Evolutionary conservation across 1,140 invertebrate species (phyloP).

Genomic region (Caenorhabditis latens): DNA sequence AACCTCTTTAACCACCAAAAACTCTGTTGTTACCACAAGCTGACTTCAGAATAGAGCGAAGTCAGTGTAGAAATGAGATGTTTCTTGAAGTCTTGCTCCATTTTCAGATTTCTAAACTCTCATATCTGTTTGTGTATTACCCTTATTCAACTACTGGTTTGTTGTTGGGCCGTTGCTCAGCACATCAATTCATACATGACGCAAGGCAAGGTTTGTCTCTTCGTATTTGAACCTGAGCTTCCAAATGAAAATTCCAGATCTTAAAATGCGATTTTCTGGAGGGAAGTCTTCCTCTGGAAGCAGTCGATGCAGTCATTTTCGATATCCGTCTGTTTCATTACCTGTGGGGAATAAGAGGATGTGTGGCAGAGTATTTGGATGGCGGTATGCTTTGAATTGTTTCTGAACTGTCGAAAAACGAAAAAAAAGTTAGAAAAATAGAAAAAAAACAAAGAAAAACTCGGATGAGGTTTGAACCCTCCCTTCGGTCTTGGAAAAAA

Average conservation of each 20-base stretch:
- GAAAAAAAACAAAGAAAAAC: not conserved
- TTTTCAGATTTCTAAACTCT: constrained; percentile 70
- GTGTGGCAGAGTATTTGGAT: constrained; percentile 76
- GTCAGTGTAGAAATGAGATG: too few relatives aligned
- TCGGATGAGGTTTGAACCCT: not conserved
- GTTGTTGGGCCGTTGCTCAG: constrained; percentile 74
- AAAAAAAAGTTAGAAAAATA: not conserved
- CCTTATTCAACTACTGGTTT: constrained; percentile 71
- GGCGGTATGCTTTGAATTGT: constrained; percentile 68
- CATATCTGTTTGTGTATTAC: constrained; percentile 72
- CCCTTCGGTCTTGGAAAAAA: not conserved
- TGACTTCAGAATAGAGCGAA: too few relatives aligned
- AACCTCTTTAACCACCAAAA: too few relatives aligned
- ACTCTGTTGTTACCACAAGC: too few relatives aligned
- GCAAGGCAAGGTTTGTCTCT: constrained; percentile 68
- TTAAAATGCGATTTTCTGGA: constrained; percentile 74
- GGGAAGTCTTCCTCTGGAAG: constrained; percentile 69
- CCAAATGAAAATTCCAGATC: constrained; percentile 64
- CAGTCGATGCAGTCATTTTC: constrained; percentile 75
- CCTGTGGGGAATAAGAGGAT: constrained; percentile 76
- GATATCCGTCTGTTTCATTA: constrained; percentile 75
- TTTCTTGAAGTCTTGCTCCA: too few relatives aligned
- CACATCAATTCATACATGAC: constrained; percentile 70
- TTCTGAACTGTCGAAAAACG: constrained; percentile 8
- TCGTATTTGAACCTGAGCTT: not conserved